phyloP scores from a whole-genome alignment of 2,797 vertebrate genomes.

The Phalanger gymnotis region DNA sequence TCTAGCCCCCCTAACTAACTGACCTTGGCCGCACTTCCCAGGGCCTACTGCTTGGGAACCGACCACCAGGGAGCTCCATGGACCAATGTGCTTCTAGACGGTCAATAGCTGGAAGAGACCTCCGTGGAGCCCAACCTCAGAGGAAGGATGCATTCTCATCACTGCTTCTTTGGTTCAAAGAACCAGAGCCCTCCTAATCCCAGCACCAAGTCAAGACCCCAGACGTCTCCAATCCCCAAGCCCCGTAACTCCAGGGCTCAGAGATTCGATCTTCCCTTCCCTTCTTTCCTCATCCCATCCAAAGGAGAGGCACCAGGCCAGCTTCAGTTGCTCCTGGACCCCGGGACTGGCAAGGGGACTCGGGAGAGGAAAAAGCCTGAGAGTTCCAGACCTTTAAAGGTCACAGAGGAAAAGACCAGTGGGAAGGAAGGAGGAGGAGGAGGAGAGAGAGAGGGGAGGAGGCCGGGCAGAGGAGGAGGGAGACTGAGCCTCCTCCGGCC shows the following conservation, averaged over 20 bases:
- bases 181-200: neutral
- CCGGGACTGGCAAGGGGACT: neutral
- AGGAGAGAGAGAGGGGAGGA: neutral
- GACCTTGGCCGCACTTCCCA: neutral
- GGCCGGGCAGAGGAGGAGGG: neutral
- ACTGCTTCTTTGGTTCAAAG: neutral
- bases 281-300: neutral
- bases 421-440: neutral
- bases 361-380: conserved; percentile 38
- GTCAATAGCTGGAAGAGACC: neutral
- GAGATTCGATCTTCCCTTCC: conserved; percentile 10
- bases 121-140: neutral
- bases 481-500: conserved; percentile 43
- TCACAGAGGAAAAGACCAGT: conserved; percentile 3
- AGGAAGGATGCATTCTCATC: neutral
- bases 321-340: neutral
- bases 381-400: conserved; percentile 41
- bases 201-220: neutral
- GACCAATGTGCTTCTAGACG: neutral
- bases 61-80: neutral
- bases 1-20: neutral
- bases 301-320: neutral
- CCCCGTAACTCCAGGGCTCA: neutral
- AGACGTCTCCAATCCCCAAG: neutral
- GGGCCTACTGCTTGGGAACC: neutral